phyloP scores from a whole-genome alignment of 2,888 invertebrate genomes.

The Drosophila neonasuta region DNA sequence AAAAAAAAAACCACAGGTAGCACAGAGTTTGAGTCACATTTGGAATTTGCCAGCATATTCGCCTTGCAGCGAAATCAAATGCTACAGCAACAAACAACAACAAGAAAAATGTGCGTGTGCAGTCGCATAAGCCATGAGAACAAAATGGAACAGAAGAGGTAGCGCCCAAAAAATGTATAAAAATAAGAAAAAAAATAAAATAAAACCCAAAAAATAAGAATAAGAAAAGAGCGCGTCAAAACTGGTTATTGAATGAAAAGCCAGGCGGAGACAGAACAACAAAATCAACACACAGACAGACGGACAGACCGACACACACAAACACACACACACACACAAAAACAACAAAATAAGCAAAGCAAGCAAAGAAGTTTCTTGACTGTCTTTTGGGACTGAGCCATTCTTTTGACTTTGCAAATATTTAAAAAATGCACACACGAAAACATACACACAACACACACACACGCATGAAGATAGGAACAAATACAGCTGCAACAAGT shows the following conservation, averaged over 20 bases:
- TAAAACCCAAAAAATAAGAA: conserved; percentile 30
- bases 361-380: conserved; percentile 67
- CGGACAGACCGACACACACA: conserved; percentile 9
- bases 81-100: conserved; percentile 23
- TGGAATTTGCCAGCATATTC: conserved; percentile 56
- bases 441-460: conserved; percentile 23
- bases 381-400: conserved; percentile 30
- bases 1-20: conserved; percentile 29
- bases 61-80: conserved; percentile 50
- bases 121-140: conserved; percentile 44
- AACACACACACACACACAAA: conserved; percentile 5
- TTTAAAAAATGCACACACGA: conserved; percentile 64
- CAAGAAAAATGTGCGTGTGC: conserved; percentile 55
- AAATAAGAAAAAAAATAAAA: conserved; percentile 31
- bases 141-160: conserved; percentile 24
- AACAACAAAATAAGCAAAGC: conserved; percentile 41
- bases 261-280: conserved; percentile 40
- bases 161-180: conserved; percentile 47
- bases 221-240: conserved; percentile 60
- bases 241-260: conserved; percentile 79
- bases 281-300: conserved; percentile 35
- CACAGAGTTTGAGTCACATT: conserved; percentile 19
- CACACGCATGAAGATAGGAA: conserved; percentile 25
- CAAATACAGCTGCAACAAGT: conserved; percentile 48
- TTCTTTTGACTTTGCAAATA: conserved; percentile 54